These are phyloP conservation scores for Chironomus striatipennis DNA, from an alignment of 1,140 invertebrate genomes.

Conservation along the genomic window DNA sequence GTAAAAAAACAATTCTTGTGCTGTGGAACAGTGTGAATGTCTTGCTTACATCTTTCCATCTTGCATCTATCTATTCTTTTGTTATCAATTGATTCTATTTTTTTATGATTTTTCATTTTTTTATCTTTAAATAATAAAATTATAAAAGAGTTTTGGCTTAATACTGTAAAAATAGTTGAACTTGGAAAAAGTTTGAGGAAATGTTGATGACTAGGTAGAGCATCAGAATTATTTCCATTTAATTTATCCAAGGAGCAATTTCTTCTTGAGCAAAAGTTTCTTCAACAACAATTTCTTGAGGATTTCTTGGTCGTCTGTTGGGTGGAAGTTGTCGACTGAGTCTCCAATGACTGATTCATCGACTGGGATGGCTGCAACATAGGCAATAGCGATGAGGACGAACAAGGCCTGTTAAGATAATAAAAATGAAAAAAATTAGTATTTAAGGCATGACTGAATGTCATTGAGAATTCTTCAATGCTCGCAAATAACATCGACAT, in stretches of 20 bases:
- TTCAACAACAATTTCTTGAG: slow-evolving; percentile 21
- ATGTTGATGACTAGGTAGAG: neutral
- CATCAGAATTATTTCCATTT: neutral
- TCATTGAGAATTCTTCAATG: neutral
- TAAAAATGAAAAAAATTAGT: neutral
- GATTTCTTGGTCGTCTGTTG: slow-evolving; percentile 22
- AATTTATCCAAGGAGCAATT: neutral
- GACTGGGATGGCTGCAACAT: slow-evolving; percentile 1
- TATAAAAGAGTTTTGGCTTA: slow-evolving; percentile 5
- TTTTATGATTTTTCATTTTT: no score
- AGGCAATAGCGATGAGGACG: slow-evolving; percentile 2
- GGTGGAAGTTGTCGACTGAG: slow-evolving; percentile 16
- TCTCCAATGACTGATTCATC: slow-evolving; percentile 22
- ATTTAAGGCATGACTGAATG: neutral
- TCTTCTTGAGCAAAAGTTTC: slow-evolving; percentile 20
- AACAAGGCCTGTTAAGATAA: neutral
- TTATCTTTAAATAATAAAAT: slow-evolving; percentile 19
- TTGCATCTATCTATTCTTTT: no score
- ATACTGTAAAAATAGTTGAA: slow-evolving; percentile 19
- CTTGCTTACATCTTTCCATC: no score
- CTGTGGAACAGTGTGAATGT: no score
- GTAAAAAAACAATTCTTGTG: no score
- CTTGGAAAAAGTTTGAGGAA: neutral
- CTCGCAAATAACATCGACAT: neutral
- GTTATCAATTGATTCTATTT: no score